A percentile compares a stretch with the other conserved stretches of the same genome.
Conservation (phyloP, 2,113 vertebrate species). For the Epinephelus cyanopodus region DNA sequence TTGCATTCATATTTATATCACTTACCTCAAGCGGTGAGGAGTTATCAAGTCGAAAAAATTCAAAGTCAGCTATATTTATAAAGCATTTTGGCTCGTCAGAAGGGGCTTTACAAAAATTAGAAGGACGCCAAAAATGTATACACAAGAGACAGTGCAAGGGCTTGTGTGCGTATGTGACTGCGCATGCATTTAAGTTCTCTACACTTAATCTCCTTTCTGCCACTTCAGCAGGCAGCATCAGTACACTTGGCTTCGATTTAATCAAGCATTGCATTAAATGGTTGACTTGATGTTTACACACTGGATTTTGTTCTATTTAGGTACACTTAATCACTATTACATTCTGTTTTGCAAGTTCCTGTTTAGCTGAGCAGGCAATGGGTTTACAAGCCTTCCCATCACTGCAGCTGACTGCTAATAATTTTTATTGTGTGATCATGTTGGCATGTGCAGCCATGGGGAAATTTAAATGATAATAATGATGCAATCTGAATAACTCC, state of each 20-base stretch:
- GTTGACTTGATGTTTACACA: slow-evolving; percentile 6
- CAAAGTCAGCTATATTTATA: slow-evolving; percentile 38
- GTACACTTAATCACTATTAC: slow-evolving; percentile 9
- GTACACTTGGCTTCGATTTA: slow-evolving; percentile 29
- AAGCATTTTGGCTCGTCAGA: slow-evolving; percentile 4
- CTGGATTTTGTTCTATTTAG: background rate
- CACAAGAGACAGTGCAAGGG: slow-evolving; percentile 13
- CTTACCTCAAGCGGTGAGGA: slow-evolving; percentile 15
- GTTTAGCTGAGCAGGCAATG: slow-evolving; percentile 9
- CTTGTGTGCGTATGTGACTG: slow-evolving; percentile 17
- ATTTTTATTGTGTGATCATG: slow-evolving; percentile 2
- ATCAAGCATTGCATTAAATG: slow-evolving; percentile 29
- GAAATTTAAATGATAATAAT: background rate
- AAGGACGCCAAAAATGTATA: background rate
- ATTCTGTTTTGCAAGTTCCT: slow-evolving; percentile 6
- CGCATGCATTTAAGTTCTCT: slow-evolving; percentile 27
- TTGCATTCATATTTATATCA: slow-evolving; percentile 35
- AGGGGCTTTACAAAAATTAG: slow-evolving; percentile 17
- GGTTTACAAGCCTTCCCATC: slow-evolving; percentile 9
- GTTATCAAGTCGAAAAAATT: slow-evolving; percentile 10
- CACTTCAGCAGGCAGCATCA: slow-evolving; percentile 37
- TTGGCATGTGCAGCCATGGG: background rate
- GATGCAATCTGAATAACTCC: background rate
- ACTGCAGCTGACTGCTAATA: background rate
- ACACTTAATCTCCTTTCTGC: slow-evolving; percentile 48